A percentile compares a stretch with the other conserved stretches of the same genome.
phyloP scores from a whole-genome alignment of 2,797 vertebrate species.

The Cirrhinus mrigala region DNA sequence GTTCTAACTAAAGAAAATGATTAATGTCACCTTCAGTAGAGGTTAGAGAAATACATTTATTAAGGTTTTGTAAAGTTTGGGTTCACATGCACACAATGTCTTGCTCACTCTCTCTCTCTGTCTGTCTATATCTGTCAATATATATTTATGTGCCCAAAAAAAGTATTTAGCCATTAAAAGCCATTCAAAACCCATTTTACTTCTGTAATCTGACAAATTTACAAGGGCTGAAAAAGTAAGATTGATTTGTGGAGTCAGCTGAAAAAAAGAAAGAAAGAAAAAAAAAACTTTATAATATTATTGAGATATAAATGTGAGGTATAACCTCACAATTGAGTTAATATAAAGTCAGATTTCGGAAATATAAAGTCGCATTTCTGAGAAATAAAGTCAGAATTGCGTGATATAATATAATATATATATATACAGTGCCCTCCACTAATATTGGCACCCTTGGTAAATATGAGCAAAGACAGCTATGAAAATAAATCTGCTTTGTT shows the following conservation, averaged over 20 bases:
- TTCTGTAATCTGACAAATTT: neutral
- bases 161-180: neutral
- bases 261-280: neutral
- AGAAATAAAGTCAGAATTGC: too few species aligned
- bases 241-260: neutral
- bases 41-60: constrained; percentile 69
- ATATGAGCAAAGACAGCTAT: too few species aligned
- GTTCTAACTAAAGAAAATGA: constrained; percentile 80
- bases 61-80: constrained; percentile 62
- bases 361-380: too few species aligned
- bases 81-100: constrained; percentile 12
- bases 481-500: too few species aligned
- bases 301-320: too few species aligned
- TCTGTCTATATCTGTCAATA: neutral
- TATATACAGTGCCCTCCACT: too few species aligned
- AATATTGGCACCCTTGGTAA: too few species aligned
- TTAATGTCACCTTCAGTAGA: constrained; percentile 82
- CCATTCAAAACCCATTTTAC: neutral
- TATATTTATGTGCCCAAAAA: neutral
- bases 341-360: too few species aligned
- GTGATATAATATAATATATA: too few species aligned
- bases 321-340: too few species aligned
- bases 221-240: neutral
- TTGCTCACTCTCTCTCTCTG: neutral
- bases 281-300: too few species aligned